These are phyloP conservation scores for Lordiphosa clarofinis DNA, from an alignment of 1,140 invertebrate genomes.

Conservation along the genomic window DNA sequence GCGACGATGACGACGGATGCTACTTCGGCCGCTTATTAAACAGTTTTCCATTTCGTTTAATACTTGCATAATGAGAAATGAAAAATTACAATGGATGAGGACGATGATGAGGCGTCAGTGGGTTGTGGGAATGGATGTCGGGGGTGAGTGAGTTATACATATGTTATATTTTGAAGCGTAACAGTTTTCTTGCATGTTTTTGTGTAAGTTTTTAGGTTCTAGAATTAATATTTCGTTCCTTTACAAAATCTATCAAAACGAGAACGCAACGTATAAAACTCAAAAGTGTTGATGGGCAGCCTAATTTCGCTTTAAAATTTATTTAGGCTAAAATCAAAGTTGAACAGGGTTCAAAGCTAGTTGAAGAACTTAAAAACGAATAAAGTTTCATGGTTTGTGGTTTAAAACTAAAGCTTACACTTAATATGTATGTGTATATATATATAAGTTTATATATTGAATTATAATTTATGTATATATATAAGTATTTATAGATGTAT, in stretches of 20 bases:
- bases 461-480: slow-evolving; percentile 27
- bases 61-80: slow-evolving; percentile 63
- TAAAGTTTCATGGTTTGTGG: slow-evolving; percentile 29
- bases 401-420: slow-evolving; percentile 26
- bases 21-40: slow-evolving; percentile 46
- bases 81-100: slow-evolving; percentile 62
- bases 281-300: slow-evolving; percentile 29
- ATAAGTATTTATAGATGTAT: slow-evolving; percentile 40
- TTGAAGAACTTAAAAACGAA: slow-evolving; percentile 39
- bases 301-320: slow-evolving; percentile 48
- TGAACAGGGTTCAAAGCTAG: slow-evolving; percentile 25
- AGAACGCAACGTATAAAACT: slow-evolving; percentile 48
- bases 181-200: slow-evolving; percentile 73
- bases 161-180: slow-evolving; percentile 63
- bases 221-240: slow-evolving; percentile 48
- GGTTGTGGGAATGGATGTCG: slow-evolving; percentile 26
- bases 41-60: slow-evolving; percentile 63
- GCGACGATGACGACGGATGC: slow-evolving; percentile 1
- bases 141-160: slow-evolving; percentile 36
- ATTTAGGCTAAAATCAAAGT: slow-evolving; percentile 46
- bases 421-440: slow-evolving; percentile 35
- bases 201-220: slow-evolving; percentile 44
- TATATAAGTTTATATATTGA: slow-evolving; percentile 40
- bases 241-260: slow-evolving; percentile 50
- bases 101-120: slow-evolving; percentile 4